These are phyloP conservation scores for Sakesphorus luctuosus DNA, from an alignment of 2,113 vertebrate species.

Conservation along the genomic window DNA sequence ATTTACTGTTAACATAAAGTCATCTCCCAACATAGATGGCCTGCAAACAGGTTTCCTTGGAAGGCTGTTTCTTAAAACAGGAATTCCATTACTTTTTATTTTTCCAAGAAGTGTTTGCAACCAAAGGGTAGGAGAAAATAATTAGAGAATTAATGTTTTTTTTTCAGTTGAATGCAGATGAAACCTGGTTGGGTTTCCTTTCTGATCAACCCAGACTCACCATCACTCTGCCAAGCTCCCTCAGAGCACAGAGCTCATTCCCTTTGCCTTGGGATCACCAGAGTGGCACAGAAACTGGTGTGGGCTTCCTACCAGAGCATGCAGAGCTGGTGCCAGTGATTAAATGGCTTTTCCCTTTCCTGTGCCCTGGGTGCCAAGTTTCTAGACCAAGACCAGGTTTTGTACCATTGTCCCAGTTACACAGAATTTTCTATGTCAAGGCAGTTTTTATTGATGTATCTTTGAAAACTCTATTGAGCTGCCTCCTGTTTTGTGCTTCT, in stretches of 20 bases:
- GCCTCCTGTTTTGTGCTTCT: background rate
- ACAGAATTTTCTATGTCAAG: background rate
- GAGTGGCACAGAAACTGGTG: background rate
- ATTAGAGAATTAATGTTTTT: background rate
- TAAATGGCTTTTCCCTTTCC: background rate
- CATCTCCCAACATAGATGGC: background rate
- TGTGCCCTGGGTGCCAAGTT: background rate
- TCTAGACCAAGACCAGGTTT: background rate
- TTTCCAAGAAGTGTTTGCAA: background rate
- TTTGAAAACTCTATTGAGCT: background rate
- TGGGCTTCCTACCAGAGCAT: background rate
- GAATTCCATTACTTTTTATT: background rate
- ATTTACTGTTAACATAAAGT: background rate
- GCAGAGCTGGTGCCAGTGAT: background rate
- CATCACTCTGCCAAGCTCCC: background rate
- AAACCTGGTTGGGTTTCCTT: background rate
- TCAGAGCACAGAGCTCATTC: background rate
- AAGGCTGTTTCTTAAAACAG: background rate
- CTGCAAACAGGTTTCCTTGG: background rate
- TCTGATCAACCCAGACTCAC: background rate
- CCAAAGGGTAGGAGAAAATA: background rate
- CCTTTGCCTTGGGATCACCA: background rate
- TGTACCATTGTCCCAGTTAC: background rate
- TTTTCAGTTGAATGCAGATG: background rate
- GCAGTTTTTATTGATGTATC: slow-evolving; percentile 35